Conservation (phyloP, 1,140 invertebrate species). For the Apocrypta bakeri region DNA sequence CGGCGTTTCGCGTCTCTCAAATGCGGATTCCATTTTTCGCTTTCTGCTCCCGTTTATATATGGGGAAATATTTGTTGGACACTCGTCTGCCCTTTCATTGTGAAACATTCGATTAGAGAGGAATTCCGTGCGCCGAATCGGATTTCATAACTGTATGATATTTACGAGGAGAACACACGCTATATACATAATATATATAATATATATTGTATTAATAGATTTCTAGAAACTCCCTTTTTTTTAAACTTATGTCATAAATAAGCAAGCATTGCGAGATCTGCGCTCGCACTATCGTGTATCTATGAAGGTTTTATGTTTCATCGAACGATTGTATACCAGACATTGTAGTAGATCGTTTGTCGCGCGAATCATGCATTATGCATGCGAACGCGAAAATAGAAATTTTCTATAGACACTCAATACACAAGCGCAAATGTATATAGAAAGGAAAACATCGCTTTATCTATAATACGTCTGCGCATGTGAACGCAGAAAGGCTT, state of each 20-base stretch:
- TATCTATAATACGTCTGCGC: conserved; percentile 14
- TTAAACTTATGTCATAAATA: not conserved
- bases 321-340: not conserved
- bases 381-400: not conserved
- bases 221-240: not conserved
- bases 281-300: not conserved
- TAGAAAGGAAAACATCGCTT: not conserved
- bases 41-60: conserved; percentile 24
- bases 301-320: not conserved
- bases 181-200: too few species aligned
- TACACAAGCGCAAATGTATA: not conserved
- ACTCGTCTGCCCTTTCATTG: not conserved
- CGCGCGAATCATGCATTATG: not conserved
- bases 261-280: not conserved
- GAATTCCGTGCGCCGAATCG: not conserved
- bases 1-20: conserved; percentile 14
- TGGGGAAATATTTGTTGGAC: conserved; percentile 23
- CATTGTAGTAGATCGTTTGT: not conserved
- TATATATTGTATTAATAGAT: not conserved
- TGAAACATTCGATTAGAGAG: not conserved
- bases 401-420: conserved; percentile 16
- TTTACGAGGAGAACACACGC: too few species aligned
- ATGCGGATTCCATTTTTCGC: conserved; percentile 38
- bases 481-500: not conserved
- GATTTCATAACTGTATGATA: too few species aligned